Evolutionary conservation across 1,140 invertebrate species (phyloP).

Genomic region (Tetranychus cinnabarinus): DNA sequence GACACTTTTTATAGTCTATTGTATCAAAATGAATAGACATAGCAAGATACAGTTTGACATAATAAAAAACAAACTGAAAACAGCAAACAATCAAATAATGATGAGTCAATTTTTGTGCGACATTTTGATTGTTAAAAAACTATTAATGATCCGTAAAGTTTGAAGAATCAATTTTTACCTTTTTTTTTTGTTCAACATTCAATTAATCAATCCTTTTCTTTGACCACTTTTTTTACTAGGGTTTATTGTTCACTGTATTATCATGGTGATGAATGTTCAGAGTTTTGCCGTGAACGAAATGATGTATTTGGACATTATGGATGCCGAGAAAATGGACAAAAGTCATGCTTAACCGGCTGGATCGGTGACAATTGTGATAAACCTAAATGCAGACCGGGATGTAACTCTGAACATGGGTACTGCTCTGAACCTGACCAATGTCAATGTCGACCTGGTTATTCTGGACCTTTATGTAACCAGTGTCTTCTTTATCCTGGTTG

Average conservation of each 20-base stretch:
- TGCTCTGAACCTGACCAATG: conserved; percentile 80
- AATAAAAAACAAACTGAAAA: too few species aligned
- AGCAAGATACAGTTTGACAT: too few species aligned
- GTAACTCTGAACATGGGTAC: conserved; percentile 51
- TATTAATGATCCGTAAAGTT: too few species aligned
- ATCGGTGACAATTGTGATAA: conserved; percentile 69
- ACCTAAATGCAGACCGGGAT: conserved; percentile 60
- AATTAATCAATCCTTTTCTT: neutral
- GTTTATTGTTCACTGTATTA: conserved; percentile 71
- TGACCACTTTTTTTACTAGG: neutral
- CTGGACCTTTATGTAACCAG: conserved; percentile 24
- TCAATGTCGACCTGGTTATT: conserved; percentile 42
- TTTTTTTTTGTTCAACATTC: neutral
- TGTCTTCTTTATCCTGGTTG: conserved; percentile 31
- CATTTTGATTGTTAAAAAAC: too few species aligned
- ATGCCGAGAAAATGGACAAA: conserved; percentile 55
- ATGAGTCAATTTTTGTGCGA: neutral
- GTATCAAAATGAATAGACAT: too few species aligned
- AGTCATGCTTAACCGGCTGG: conserved; percentile 73
- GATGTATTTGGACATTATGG: conserved; percentile 82
- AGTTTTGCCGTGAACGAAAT: conserved; percentile 62
- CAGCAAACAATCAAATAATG: neutral
- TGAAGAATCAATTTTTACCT: too few species aligned
- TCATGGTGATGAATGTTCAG: conserved; percentile 71
- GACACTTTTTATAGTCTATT: too few species aligned